A percentile compares a stretch with the other conserved stretches of the same genome.
Evolutionary conservation across 2,797 vertebrate genomes (phyloP).

Genomic region (Oreonectes daqikongensis): DNA sequence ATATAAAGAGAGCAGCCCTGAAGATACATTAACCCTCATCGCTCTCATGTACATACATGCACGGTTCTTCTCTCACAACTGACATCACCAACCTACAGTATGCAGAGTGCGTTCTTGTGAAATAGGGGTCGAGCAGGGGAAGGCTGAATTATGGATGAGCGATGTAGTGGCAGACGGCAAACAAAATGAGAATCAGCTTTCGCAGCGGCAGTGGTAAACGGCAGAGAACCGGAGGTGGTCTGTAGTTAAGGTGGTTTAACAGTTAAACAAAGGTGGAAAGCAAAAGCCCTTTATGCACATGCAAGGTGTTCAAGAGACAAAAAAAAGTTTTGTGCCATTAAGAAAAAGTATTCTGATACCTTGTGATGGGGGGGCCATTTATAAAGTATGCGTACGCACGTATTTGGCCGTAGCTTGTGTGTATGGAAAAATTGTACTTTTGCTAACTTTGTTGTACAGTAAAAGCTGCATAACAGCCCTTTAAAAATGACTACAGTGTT

Average conservation of each 20-base stretch:
- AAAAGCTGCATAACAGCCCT: too few species aligned
- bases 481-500: too few species aligned
- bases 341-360: too few species aligned
- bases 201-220: conserved; percentile 19
- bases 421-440: too few species aligned
- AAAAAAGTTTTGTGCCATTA: too few species aligned
- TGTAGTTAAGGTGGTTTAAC: conserved; percentile 40
- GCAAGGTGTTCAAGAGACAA: neutral
- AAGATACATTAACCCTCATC: conserved; percentile 44
- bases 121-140: conserved; percentile 65
- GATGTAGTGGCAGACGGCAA: conserved; percentile 48
- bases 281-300: neutral
- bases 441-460: too few species aligned
- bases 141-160: conserved; percentile 74
- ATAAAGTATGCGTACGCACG: too few species aligned
- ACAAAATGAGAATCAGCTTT: conserved; percentile 60
- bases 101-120: conserved; percentile 54
- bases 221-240: neutral
- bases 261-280: conserved; percentile 40
- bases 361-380: too few species aligned
- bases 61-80: conserved; percentile 43
- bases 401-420: too few species aligned
- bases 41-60: conserved; percentile 7
- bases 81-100: conserved; percentile 56
- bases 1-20: conserved; percentile 32